Evolutionary conservation across 2,888 invertebrate species (phyloP), one percentile per base, ranked within the genome.

Genomic region (Rotaria socialis): DNA sequence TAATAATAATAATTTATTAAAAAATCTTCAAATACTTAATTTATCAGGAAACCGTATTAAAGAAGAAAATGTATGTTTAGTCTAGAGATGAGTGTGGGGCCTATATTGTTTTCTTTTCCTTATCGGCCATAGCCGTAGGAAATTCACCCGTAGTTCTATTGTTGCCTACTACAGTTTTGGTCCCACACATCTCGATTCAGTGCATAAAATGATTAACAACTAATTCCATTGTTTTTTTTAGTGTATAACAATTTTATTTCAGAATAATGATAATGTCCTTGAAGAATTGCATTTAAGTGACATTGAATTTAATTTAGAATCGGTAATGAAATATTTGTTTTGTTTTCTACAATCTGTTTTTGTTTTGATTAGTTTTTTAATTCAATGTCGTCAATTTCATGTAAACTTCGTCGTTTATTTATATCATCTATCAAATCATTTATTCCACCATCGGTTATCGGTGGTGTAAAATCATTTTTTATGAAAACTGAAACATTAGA

Each of bases 351-450:
- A n/a, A 24, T 16, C 8, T 5, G 16, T 0, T 11, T 80, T 22
- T 80, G 2, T n/a, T 7, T 80, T 47, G 8, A 8, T 50, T 24
- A 80, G 80, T 47, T 80, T 47, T 80, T 80, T 41, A 7, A 80
- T 80, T 22, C 80, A 10, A 22, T 80, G 16, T 22, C 47, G 1
- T 47, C 80, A 80, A 2, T 19, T 14, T 47, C 80, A 24, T 80
- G 47, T n/a, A 80, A 80, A 80, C 80, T 80, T 80, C 80, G 80
- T 80, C 80, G 80, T 41, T 80, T 80, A 43, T 80, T n/a, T 47
- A 47, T 80, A 80, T 41, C 80, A 80, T 80, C 80, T 0, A 47
- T 16, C 4, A 47, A 24, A 80, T 80, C 47, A n/a, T 19, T 4
- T 67, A 0, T 35, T 16, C 35, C 67, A 35, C 6, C 80, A 80